phyloP scores from a whole-genome alignment of 2,797 vertebrate species.

The Corythornis leucogaster region DNA sequence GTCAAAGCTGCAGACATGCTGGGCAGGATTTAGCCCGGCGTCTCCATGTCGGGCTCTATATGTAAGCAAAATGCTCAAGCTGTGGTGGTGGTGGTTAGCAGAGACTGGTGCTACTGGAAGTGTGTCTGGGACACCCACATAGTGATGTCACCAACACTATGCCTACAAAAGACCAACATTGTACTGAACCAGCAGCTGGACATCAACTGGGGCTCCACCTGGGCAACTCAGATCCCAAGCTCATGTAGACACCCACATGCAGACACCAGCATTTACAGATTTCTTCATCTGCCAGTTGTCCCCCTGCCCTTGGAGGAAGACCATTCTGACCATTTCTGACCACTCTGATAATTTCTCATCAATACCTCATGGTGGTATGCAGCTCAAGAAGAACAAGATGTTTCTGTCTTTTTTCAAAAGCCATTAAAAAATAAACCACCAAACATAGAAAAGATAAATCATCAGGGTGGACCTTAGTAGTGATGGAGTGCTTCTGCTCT shows the following conservation, averaged over 20 bases:
- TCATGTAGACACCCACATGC: neutral
- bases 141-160: neutral
- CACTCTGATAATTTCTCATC: neutral
- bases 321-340: neutral
- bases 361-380: accelerated
- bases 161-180: accelerated
- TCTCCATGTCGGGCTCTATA: accelerated
- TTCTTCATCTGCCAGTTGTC: neutral
- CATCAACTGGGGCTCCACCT: accelerated
- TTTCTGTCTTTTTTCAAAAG: neutral
- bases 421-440: neutral
- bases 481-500: neutral
- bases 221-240: neutral
- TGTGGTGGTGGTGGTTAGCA: neutral
- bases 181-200: neutral
- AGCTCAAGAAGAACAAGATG: neutral
- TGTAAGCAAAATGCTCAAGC: neutral
- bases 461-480: neutral
- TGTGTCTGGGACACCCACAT: accelerated
- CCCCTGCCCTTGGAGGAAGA: accelerated
- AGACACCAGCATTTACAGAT: neutral
- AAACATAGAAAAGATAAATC: neutral
- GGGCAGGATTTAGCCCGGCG: neutral
- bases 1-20: neutral
- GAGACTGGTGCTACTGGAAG: neutral